Conservation (phyloP, 35 echinoderm and acorn worm species). For the Ophiothrix spiculata region DNA sequence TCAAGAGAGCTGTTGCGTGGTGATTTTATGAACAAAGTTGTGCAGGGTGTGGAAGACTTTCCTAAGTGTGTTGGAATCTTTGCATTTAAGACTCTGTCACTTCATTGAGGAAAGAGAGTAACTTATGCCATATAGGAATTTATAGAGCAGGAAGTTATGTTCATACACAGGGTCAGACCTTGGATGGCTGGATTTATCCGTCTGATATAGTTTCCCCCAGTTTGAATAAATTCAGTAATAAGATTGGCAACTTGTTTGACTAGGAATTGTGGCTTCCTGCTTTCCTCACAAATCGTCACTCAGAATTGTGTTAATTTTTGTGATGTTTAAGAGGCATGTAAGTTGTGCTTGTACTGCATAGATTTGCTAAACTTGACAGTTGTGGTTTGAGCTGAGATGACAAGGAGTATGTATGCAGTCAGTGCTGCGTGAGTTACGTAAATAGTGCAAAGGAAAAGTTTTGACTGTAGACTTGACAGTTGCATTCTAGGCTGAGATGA, state of each 20-base stretch:
- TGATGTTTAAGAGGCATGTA: too few relatives aligned
- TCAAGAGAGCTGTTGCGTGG: too few relatives aligned
- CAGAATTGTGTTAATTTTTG: too few relatives aligned
- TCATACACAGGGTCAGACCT: too few relatives aligned
- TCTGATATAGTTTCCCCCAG: too few relatives aligned
- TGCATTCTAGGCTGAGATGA: neutral
- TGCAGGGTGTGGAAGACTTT: neutral
- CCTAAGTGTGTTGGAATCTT: neutral
- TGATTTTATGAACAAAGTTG: neutral
- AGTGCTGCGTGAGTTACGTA: neutral
- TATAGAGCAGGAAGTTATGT: neutral
- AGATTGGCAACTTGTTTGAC: neutral
- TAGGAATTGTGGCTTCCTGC: neutral
- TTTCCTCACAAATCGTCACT: neutral
- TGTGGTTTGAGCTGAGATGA: neutral
- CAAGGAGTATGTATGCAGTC: neutral
- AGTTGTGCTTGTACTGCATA: too few relatives aligned
- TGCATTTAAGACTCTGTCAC: too few relatives aligned
- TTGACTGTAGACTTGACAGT: neutral
- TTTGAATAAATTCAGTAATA: too few relatives aligned
- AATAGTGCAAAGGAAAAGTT: conserved; percentile 1
- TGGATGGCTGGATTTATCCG: too few relatives aligned
- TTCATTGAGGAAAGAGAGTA: too few relatives aligned
- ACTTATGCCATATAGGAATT: neutral
- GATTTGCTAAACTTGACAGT: neutral